Evolutionary conservation across 2,113 vertebrate genomes (phyloP), one percentile per base, ranked within the genome.

Genomic region (human): DNA sequence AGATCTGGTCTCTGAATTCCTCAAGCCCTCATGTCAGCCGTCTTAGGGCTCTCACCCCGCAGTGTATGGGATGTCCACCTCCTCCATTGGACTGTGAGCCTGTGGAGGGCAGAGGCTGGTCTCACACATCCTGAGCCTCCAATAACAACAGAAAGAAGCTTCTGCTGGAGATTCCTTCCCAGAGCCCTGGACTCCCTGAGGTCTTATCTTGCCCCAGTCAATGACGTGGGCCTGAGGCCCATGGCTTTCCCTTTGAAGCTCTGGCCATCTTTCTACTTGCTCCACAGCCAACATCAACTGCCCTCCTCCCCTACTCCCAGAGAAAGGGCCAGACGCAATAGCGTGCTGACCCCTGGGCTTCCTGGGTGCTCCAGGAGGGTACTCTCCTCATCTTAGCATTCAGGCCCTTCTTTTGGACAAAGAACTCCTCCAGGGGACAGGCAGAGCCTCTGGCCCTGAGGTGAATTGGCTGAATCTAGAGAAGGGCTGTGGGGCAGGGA

Each of bases 151-250:
- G 18, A 6, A 1, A 2, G 6, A 14, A 3, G 43, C 52, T 55
- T 55, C 52, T 55, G 0, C 0, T 2, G 1, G 1, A 3, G 30
- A 16, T 55, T 64, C 3, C 8, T 0, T 1, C 73, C 45, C 10
- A 9, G 20, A 18, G 16, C 3, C 30, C 50, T 48, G 82, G 2
- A 14, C 22, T 68, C 40, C 59, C n/a, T 32, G 81, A 35, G 59
- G 38, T 38, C 70, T 35, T 57, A 4, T 18, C 68, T 22, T 27
- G 23, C 30, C 18, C 32, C 6, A 7, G 12, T 5, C 40, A 16
- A 57, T 30, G 30, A 14, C 32, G 17, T 38, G 52, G 59, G 43
- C 7, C 61, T 11, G 1, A 0, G 45, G 7, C 35, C 25, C 48
- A 20, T 1, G 14, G 6, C 45, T 73, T 38, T 50, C 82, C 50